phyloP scores from a whole-genome alignment of 2,888 invertebrate species.

The Silvanus unidentatus region DNA sequence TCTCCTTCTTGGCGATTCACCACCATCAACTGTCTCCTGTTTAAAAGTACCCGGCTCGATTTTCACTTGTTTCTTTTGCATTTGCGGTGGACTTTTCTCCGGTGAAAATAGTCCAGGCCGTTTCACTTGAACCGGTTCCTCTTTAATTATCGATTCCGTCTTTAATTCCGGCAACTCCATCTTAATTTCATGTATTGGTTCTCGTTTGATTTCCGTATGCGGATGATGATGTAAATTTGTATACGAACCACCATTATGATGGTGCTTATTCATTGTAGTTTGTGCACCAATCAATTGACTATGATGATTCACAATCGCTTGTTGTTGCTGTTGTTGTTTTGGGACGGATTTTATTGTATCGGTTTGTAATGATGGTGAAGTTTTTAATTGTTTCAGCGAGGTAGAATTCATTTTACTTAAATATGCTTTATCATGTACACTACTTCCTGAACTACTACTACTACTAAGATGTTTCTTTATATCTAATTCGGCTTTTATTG shows the following conservation, averaged over 20 bases:
- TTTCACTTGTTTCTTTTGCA: constrained; percentile 3
- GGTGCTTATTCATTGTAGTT: too few species aligned
- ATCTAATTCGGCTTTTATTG: not conserved
- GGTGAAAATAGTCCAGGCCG: constrained; percentile 63
- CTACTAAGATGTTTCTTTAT: constrained; percentile 36
- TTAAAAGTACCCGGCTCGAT: constrained; percentile 4
- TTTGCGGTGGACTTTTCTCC: constrained; percentile 53
- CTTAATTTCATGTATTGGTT: constrained; percentile 12
- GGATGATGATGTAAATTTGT: not conserved
- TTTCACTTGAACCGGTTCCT: constrained; percentile 37
- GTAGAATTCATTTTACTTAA: constrained; percentile 39
- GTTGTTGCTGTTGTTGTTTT: constrained; percentile 23
- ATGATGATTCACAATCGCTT: too few species aligned
- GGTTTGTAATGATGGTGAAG: constrained; percentile 36
- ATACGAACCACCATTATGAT: constrained; percentile 1
- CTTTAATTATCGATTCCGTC: constrained; percentile 18
- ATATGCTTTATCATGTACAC: constrained; percentile 34
- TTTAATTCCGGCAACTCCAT: constrained; percentile 12
- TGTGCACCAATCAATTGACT: too few species aligned
- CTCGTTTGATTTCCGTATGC: constrained; percentile 4
- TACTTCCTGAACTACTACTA: constrained; percentile 28
- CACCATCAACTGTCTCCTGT: constrained; percentile 9
- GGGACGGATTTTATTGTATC: constrained; percentile 42
- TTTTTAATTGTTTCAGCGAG: constrained; percentile 39
- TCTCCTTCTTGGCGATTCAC: constrained; percentile 34